Conservation (phyloP, 2,888 invertebrate species). For the Ophion obscuratus region DNA sequence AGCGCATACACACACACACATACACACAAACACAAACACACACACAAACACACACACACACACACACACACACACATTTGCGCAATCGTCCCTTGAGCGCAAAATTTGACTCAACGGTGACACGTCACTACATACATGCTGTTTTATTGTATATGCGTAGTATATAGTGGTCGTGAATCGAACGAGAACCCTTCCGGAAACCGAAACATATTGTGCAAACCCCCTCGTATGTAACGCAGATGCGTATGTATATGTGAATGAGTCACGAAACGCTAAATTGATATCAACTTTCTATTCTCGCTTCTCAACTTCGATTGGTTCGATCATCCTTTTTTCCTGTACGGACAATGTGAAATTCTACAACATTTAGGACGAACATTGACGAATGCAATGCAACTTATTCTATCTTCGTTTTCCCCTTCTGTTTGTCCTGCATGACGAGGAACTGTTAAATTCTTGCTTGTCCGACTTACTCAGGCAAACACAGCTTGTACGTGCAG, state of each 20-base stretch:
- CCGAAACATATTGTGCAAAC: constrained; percentile 36
- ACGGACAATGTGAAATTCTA: not conserved
- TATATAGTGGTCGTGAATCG: constrained; percentile 48
- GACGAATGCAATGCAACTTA: too few relatives aligned
- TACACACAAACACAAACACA: not conserved
- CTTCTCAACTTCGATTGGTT: not conserved
- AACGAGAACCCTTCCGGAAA: constrained; percentile 28
- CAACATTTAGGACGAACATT: not conserved
- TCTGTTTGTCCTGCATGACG: too few relatives aligned
- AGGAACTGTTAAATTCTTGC: too few relatives aligned
- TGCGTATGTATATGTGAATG: not conserved
- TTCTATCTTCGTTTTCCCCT: too few relatives aligned
- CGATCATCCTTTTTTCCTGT: too few relatives aligned
- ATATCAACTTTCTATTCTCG: not conserved
- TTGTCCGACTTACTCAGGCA: too few relatives aligned
- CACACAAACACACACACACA: not conserved
- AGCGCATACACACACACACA: not conserved
- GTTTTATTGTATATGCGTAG: constrained; percentile 38
- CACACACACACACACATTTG: not conserved
- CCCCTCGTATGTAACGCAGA: not conserved
- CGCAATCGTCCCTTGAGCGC: not conserved
- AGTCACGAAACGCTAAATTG: not conserved
- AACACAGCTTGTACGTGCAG: not conserved
- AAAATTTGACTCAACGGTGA: constrained; percentile 45
- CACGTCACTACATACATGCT: constrained; percentile 41